Base-by-base conservation (phyloP, 2,797 vertebrate genomes). In the Muraenolepis orangiensis region DNA sequence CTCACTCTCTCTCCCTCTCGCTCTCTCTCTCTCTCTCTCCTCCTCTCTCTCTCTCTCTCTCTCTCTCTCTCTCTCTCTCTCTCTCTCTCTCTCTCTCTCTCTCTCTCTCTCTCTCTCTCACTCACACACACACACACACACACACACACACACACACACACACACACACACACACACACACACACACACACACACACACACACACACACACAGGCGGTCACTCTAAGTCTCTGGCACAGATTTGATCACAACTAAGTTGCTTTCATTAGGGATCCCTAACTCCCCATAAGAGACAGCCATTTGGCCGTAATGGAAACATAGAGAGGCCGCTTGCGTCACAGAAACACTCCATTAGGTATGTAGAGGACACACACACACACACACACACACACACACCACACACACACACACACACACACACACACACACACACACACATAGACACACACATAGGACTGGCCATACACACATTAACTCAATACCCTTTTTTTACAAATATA, bases 181-280 rank as follows among this genome's bases (percentile, higher is more conserved):
- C 61, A 23, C n/a, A 23, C 51, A 23, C 51, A 23, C 64, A 6
- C 13, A 14, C 26, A 29, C 64, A 66, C 64, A 66, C 66, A 30
- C 66, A 31, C 28, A 67, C 66, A 67, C 13, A 67, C 66, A 18
- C 29, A 6, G 12, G 13, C 3, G 18, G 66, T 16, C 7, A 13
- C 66, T 30, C 13, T 61, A 23, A 61, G 57, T 61, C n/a, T 18
- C 29, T 66, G 64, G 29, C 16, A 31, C 29, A 67, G 29, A 67
- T 16, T 29, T 67, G 29, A 31, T 67, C 23, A n/a, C 18, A n/a
- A 51, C 42, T 51, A 26, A 29, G 10, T 3, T 31, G 16, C 29
- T 18, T 31, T 30, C 66, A 67, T 67, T 67, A 30, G 66, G 66
- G 66, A 67, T 67, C 14, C 66, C 66, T 30, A 31, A 67, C 66